These are phyloP conservation scores for Ptilodon capucinus DNA, from an alignment of 2,888 invertebrate genomes.

Conservation along the genomic window DNA sequence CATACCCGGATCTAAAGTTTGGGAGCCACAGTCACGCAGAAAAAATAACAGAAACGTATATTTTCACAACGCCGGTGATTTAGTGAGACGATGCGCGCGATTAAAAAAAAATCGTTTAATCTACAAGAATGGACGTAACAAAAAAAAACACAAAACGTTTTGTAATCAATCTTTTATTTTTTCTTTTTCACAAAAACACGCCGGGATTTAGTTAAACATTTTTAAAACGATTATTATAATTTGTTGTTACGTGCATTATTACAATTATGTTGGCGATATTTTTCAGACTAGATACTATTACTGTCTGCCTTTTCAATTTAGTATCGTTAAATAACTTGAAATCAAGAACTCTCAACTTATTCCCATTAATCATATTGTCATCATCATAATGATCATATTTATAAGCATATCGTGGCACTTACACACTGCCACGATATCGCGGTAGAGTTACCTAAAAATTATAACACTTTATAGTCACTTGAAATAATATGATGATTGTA, in stretches of 20 bases:
- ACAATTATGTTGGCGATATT: background rate
- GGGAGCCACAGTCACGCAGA: conserved; percentile 29
- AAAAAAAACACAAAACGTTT: conserved; percentile 37
- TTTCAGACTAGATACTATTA: too few species aligned
- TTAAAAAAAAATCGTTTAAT: conserved; percentile 53
- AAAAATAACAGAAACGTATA: conserved; percentile 56
- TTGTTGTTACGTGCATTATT: background rate
- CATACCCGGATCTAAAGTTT: too few species aligned
- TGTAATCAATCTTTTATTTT: conserved; percentile 50
- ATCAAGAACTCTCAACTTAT: too few species aligned
- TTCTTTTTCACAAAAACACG: conserved; percentile 8
- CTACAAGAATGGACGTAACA: conserved; percentile 41
- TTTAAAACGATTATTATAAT: conserved; percentile 2
- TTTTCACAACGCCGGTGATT: conserved; percentile 68
- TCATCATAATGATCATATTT: too few species aligned
- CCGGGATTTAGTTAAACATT: background rate
- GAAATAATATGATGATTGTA: too few species aligned
- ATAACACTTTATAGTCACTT: too few species aligned
- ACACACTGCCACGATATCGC: too few species aligned
- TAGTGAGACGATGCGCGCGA: conserved; percentile 56
- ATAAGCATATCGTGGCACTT: too few species aligned
- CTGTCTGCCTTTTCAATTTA: too few species aligned
- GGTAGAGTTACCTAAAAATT: too few species aligned
- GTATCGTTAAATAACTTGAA: too few species aligned
- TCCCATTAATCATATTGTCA: too few species aligned